These are phyloP conservation scores for Ptychadena robeensis DNA, from an alignment of 2,797 vertebrate species.

Conservation along the genomic window DNA sequence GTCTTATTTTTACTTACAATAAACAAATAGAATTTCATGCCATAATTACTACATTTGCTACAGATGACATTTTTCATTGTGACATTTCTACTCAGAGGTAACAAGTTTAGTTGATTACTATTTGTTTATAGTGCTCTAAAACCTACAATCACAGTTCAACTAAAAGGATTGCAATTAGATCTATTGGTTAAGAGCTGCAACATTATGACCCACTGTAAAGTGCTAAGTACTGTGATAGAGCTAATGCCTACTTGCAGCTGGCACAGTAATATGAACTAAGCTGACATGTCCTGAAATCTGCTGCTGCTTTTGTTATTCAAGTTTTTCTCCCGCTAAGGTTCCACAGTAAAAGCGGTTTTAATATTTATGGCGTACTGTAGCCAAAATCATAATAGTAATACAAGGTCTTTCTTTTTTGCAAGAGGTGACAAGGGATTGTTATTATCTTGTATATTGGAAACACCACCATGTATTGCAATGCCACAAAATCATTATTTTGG, in stretches of 20 bases:
- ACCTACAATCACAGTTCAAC: slow-evolving; percentile 89
- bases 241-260: slow-evolving; percentile 80
- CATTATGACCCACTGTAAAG: slow-evolving; percentile 84
- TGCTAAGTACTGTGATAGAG: slow-evolving; percentile 85
- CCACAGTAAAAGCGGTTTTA: neutral
- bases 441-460: neutral
- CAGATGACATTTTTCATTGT: slow-evolving; percentile 82
- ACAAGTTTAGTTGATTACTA: slow-evolving; percentile 87
- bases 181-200: slow-evolving; percentile 87
- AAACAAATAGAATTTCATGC: slow-evolving; percentile 77
- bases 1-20: slow-evolving; percentile 74
- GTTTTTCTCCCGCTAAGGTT: neutral
- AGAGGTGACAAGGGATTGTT: neutral
- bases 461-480: no score
- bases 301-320: slow-evolving; percentile 62
- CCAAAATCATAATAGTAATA: neutral
- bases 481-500: no score
- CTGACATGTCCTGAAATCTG: slow-evolving; percentile 78
- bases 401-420: neutral
- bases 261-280: slow-evolving; percentile 76
- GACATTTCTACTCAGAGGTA: slow-evolving; percentile 81
- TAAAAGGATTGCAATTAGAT: slow-evolving; percentile 91
- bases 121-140: slow-evolving; percentile 88
- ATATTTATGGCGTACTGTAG: neutral
- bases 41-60: slow-evolving; percentile 81